Conservation (phyloP, 2,113 vertebrate species). For the Vicugna pacos region DNA sequence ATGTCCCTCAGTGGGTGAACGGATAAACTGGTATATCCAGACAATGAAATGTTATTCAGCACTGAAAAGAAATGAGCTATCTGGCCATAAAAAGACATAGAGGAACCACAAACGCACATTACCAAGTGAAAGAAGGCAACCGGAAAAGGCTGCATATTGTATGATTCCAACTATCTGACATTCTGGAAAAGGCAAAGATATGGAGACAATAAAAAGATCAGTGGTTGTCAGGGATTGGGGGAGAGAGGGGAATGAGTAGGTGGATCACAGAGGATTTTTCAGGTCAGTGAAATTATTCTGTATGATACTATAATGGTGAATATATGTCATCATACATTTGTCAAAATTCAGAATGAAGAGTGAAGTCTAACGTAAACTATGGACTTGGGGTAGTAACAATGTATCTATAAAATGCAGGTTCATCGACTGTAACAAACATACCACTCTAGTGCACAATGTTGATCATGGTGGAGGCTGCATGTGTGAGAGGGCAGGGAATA, state of each 20-base stretch:
- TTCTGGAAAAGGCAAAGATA: background rate
- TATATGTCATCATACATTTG: background rate
- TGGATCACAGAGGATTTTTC: background rate
- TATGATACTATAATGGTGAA: background rate
- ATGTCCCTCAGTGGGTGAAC: background rate
- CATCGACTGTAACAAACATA: background rate
- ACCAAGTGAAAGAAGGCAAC: background rate
- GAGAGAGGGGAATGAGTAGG: background rate
- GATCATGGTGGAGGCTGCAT: background rate
- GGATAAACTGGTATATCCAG: background rate
- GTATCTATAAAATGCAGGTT: background rate
- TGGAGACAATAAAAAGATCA: background rate
- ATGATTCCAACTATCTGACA: background rate
- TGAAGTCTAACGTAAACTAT: background rate
- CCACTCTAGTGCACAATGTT: background rate
- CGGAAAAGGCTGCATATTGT: conserved; percentile 5
- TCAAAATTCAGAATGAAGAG: background rate
- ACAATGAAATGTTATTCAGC: background rate
- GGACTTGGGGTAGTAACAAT: background rate
- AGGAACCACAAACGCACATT: background rate
- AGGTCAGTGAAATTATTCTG: background rate
- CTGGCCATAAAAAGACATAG: background rate
- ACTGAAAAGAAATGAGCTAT: background rate
- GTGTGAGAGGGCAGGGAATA: background rate
- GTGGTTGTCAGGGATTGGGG: background rate